Percentiles rank a stretch among this genome's conserved stretches.
Evolutionary conservation across 2,113 vertebrate genomes (phyloP).

Genomic region (Micronycteris hirsuta): DNA sequence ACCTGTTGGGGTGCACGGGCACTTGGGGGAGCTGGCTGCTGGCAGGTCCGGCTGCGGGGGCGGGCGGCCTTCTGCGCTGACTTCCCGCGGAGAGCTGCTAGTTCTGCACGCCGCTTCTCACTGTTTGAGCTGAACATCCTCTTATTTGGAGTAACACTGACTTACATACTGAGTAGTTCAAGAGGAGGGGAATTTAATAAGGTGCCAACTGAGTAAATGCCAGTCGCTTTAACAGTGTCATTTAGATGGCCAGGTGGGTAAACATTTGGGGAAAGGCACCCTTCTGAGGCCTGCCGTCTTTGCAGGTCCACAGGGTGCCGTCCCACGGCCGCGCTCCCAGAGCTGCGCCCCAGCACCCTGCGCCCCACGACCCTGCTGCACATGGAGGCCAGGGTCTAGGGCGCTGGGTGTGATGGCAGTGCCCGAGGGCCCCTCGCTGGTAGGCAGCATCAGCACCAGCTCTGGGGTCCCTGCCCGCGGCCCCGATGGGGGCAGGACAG

Average conservation of each 20-base stretch:
- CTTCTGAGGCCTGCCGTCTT: background rate
- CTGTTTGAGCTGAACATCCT: background rate
- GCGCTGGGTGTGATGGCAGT: fast-evolving
- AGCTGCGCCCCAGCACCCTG: fast-evolving
- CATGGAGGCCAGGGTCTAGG: background rate
- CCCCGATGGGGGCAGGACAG: no score
- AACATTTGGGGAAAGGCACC: background rate
- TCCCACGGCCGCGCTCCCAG: fast-evolving
- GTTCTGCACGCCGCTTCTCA: background rate
- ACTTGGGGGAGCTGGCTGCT: background rate
- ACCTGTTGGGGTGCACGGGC: background rate
- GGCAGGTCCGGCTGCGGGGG: fast-evolving
- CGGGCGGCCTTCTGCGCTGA: background rate
- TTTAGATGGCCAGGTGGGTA: background rate
- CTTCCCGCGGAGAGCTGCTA: fast-evolving
- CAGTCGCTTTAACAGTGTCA: constrained; percentile 39
- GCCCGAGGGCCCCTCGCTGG: background rate
- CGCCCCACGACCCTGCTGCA: background rate
- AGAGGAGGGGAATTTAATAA: constrained; percentile 16
- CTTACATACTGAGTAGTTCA: background rate
- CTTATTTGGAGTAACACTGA: background rate
- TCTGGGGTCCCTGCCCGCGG: background rate
- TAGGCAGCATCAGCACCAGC: fast-evolving
- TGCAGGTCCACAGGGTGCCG: background rate
- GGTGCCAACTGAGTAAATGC: constrained; percentile 49